These are phyloP conservation scores for Agrenia bidenticulata DNA, from an alignment of 2,888 invertebrate species.

Conservation along the genomic window DNA sequence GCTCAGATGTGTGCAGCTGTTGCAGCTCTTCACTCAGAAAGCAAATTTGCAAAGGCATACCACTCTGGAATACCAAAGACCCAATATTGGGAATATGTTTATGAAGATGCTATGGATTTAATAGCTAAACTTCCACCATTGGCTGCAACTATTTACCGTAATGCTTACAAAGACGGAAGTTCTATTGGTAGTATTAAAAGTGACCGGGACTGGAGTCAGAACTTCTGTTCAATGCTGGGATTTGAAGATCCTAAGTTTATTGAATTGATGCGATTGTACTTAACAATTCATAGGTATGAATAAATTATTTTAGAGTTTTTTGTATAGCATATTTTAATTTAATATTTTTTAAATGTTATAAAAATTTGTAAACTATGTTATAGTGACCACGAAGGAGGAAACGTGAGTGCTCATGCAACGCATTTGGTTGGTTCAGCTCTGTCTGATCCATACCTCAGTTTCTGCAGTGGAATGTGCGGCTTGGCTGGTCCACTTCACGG, in stretches of 20 bases:
- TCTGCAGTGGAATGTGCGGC: conserved; percentile 90
- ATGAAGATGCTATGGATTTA: conserved; percentile 91
- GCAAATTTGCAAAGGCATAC: conserved; percentile 88
- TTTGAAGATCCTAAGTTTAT: conserved; percentile 76
- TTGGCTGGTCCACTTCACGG: conserved; percentile 95
- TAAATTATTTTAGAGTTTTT: conserved; percentile 1
- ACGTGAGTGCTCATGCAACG: conserved; percentile 91
- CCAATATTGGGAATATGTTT: conserved; percentile 88
- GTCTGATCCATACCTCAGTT: conserved; percentile 89
- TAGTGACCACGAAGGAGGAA: conserved; percentile 94
- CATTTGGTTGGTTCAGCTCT: conserved; percentile 92
- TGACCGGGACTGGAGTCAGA: conserved; percentile 88
- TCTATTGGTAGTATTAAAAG: conserved; percentile 85
- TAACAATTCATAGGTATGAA: conserved; percentile 78
- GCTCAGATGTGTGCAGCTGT: conserved; percentile 89
- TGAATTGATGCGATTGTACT: conserved; percentile 88
- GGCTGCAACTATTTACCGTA: conserved; percentile 91
- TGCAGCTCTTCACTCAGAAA: conserved; percentile 87
- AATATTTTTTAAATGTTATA: not conserved
- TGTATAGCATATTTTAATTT: not conserved
- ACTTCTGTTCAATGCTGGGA: conserved; percentile 89
- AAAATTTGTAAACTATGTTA: conserved; percentile 38
- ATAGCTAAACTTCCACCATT: conserved; percentile 92
- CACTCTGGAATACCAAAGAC: conserved; percentile 81
- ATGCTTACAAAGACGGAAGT: conserved; percentile 79